Conservation (phyloP, 1,140 invertebrate genomes). For the Lucilia sericata region DNA sequence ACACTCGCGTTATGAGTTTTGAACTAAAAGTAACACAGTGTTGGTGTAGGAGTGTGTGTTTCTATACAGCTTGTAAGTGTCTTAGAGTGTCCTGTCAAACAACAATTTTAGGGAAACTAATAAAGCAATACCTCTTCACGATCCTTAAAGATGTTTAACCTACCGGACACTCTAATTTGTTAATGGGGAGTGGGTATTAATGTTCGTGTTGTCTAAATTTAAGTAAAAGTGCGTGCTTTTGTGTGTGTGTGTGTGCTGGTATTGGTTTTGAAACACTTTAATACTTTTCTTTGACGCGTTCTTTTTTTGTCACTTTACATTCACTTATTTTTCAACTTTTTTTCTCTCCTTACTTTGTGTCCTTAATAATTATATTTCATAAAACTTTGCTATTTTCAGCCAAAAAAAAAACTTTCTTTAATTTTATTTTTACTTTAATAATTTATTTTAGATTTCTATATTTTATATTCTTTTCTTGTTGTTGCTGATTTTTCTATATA, state of each 20-base stretch:
- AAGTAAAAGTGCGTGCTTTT: not conserved
- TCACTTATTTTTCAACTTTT: not conserved
- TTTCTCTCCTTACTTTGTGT: not conserved
- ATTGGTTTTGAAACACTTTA: not conserved
- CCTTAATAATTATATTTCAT: not conserved
- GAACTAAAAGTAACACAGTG: not conserved
- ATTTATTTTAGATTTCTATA: not conserved
- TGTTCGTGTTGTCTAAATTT: not conserved
- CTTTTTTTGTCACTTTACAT: too few species aligned
- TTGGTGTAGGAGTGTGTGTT: not conserved
- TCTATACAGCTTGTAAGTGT: not conserved
- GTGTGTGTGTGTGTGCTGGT: not conserved
- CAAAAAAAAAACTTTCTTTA: too few species aligned
- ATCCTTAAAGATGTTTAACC: too few species aligned
- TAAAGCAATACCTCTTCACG: too few species aligned
- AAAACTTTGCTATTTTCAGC: too few species aligned
- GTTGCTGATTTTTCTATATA: not conserved
- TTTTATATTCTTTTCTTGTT: not conserved
- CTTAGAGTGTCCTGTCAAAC: too few species aligned
- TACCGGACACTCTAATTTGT: not conserved
- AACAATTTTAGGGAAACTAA: too few species aligned
- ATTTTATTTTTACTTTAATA: not conserved
- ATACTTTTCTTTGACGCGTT: not conserved
- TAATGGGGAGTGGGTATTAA: not conserved
- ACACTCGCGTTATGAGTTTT: slow-evolving; percentile 2